Evolutionary conservation across 2,797 vertebrate species (phyloP), one percentile per base, ranked within the genome.

Genomic region (Microctenopoma steveboyesi): DNA sequence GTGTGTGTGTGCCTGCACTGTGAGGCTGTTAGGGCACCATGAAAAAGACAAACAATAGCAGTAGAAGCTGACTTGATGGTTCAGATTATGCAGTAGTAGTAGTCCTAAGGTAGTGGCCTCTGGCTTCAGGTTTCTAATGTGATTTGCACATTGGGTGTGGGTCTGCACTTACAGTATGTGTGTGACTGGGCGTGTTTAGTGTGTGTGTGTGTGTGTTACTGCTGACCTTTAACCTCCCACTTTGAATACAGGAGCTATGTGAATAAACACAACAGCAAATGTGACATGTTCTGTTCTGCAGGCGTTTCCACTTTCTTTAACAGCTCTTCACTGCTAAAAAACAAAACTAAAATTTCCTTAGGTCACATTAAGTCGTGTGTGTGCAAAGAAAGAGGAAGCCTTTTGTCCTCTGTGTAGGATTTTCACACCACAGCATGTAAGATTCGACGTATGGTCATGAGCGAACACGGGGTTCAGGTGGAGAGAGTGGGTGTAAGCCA

Each of bases 121-220:
- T 15, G 28, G 79, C 59, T 57, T 85, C 75, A 82, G 78, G 81
- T 84, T 86, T 79, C 81, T 87, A 77, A 67, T 81, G 73, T 81
- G 80, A 87, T 83, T 76, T 85, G 84, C 81, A 80, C 56, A 70
- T 15, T 70, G 68, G 53, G 77, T 28, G 69, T 69, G 69, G 69
- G 69, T 63, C 60, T 58, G 61, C 57, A 16, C 39, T 22, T 58
- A 40, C 12, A 56, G 9, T 58, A 64, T 48, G 65, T 64, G 51
- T 61, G 60, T 61, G 67, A 40, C 37, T 58, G 71, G 57, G 27
- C 57, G 64, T 63, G 72, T 27, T 62, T 42, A 52, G 45, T 54
- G 22, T 22, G 22, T 22, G 45, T 54, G 64, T 72, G 48, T 57
- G 64, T 66, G 51, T 27, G 16, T 57, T 61, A 60, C 60, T 63